A percentile compares a stretch with the other conserved stretches of the same genome.
phyloP scores from a whole-genome alignment of 2,888 invertebrate genomes.

The Ethmia dodecea region DNA sequence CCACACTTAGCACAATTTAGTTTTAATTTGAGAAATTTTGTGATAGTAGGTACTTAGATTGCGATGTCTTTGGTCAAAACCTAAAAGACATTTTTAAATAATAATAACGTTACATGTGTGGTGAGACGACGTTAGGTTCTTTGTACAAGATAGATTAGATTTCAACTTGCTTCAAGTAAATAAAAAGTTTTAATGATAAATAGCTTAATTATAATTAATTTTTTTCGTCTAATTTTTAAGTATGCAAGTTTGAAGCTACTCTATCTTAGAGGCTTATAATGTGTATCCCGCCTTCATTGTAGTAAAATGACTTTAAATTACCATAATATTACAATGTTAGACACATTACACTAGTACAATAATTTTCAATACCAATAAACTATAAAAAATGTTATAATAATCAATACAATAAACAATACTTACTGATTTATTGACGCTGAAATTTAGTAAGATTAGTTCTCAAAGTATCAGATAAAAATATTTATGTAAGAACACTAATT shows the following conservation, averaged over 20 bases:
- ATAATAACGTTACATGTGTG: constrained; percentile 73
- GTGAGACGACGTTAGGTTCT: constrained; percentile 73
- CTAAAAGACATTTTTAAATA: constrained; percentile 63
- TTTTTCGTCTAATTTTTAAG: neutral
- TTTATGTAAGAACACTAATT: no score
- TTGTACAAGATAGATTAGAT: constrained; percentile 16
- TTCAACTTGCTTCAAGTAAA: constrained; percentile 18
- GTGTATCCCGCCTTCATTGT: constrained; percentile 33
- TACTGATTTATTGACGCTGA: constrained; percentile 13
- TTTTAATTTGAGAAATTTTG: constrained; percentile 56
- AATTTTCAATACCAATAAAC: constrained; percentile 1
- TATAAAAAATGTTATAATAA: no score
- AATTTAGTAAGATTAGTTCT: constrained; percentile 9
- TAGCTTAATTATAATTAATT: neutral
- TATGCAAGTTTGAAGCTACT: constrained; percentile 47
- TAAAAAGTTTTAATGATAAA: neutral
- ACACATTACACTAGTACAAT: neutral
- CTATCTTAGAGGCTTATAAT: constrained; percentile 41
- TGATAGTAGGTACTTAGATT: constrained; percentile 71
- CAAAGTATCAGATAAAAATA: no score
- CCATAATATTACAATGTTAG: no score
- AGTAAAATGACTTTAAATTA: constrained; percentile 15
- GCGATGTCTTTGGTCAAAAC: constrained; percentile 38
- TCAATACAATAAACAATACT: constrained; percentile 20
- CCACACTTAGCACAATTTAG: constrained; percentile 64